These are phyloP conservation scores for Zingel zingel DNA, from an alignment of 2,113 vertebrate genomes.

Conservation along the genomic window DNA sequence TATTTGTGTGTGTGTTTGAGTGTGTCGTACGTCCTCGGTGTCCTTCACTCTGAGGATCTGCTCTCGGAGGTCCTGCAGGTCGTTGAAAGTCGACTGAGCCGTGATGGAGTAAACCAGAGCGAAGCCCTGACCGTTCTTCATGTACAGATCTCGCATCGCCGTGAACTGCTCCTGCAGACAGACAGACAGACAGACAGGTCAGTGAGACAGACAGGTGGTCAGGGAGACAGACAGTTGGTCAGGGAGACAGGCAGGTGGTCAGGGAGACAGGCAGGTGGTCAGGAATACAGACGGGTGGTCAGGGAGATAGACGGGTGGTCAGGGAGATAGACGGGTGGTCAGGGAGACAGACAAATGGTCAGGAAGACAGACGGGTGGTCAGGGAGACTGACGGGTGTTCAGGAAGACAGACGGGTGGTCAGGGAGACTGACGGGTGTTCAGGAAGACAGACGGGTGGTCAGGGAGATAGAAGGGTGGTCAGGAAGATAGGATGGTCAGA, in stretches of 20 bases:
- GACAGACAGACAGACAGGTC: conserved; percentile 20
- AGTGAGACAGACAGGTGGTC: neutral
- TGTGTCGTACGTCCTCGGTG: conserved; percentile 75
- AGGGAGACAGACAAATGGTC: neutral
- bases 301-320: neutral
- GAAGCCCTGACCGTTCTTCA: conserved; percentile 83
- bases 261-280: neutral
- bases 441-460: too few relatives aligned
- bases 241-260: neutral
- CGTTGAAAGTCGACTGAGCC: conserved; percentile 81
- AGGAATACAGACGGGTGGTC: neutral
- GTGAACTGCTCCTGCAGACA: conserved; percentile 78
- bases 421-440: too few relatives aligned
- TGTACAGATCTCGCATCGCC: conserved; percentile 81
- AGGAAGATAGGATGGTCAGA: too few relatives aligned
- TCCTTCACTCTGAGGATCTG: conserved; percentile 82
- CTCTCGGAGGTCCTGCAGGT: conserved; percentile 79
- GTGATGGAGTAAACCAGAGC: conserved; percentile 82
- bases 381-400: neutral
- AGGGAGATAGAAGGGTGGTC: too few relatives aligned
- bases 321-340: neutral
- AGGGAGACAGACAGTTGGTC: neutral
- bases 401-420: too few relatives aligned
- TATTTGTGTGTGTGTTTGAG: conserved; percentile 13
- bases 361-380: neutral